These are phyloP conservation scores for Corydoras sp. DNA, from an alignment of 2,113 vertebrate genomes.

Conservation along the genomic window DNA sequence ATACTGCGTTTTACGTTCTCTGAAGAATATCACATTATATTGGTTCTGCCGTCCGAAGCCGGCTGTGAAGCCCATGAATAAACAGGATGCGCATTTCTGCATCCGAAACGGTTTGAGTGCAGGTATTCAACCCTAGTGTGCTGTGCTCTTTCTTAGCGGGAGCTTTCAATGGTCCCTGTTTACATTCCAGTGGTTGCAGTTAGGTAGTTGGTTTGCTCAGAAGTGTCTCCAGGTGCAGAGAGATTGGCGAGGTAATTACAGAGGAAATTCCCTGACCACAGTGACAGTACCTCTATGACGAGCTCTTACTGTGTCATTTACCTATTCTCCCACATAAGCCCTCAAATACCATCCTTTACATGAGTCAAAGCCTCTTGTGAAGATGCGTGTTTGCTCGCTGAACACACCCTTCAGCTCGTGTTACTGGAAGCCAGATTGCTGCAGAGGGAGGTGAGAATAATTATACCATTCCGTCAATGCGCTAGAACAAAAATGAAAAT, in stretches of 20 bases:
- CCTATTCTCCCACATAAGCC: slow-evolving; percentile 47
- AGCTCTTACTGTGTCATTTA: slow-evolving; percentile 48
- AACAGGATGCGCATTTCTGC: slow-evolving; percentile 16
- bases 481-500: not conserved
- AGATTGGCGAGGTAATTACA: slow-evolving; percentile 46
- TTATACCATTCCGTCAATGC: too few relatives aligned
- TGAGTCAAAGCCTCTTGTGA: slow-evolving; percentile 41
- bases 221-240: slow-evolving; percentile 47
- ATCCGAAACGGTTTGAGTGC: slow-evolving; percentile 1
- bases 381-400: slow-evolving; percentile 31
- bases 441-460: too few relatives aligned
- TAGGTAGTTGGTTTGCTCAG: slow-evolving; percentile 48
- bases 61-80: slow-evolving; percentile 2
- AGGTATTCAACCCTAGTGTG: slow-evolving; percentile 10
- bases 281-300: slow-evolving; percentile 46
- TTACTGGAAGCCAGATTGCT: too few relatives aligned
- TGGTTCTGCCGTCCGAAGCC: slow-evolving; percentile 10
- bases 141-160: slow-evolving; percentile 27
- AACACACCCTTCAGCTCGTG: slow-evolving; percentile 33
- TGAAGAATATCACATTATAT: not conserved
- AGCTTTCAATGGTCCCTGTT: slow-evolving; percentile 45
- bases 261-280: slow-evolving; percentile 49
- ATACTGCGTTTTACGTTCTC: not conserved
- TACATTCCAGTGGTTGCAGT: slow-evolving; percentile 47
- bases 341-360: slow-evolving; percentile 48